Percentiles rank a stretch among this genome's conserved stretches.
Evolutionary conservation across 2,888 invertebrate genomes (phyloP).

Genomic region (Lithophane leautieri): DNA sequence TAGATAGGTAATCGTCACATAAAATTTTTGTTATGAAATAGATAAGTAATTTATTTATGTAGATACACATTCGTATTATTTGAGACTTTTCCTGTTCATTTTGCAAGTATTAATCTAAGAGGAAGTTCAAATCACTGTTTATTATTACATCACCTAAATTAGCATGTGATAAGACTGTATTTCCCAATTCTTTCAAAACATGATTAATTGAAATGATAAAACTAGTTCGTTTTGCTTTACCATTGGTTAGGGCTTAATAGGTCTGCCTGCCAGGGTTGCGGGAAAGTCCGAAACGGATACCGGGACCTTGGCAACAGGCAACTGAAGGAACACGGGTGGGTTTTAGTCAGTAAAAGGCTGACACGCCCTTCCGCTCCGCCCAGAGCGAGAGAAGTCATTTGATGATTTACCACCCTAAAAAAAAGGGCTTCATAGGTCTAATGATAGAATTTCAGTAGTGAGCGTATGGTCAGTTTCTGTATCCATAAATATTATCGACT

Average conservation of each 20-base stretch:
- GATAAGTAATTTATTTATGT: background rate
- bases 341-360: too few species aligned
- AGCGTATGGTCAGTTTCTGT: background rate
- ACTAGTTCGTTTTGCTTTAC: background rate
- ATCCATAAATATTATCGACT: background rate
- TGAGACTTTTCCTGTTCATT: conserved; percentile 31
- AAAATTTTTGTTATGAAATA: conserved; percentile 3
- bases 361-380: too few species aligned
- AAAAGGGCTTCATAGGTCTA: background rate
- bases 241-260: background rate
- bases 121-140: conserved; percentile 11
- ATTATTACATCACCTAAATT: background rate
- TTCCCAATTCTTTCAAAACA: background rate
- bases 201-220: background rate
- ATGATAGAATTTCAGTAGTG: too few species aligned
- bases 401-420: too few species aligned
- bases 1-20: background rate
- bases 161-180: background rate
- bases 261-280: too few species aligned
- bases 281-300: too few species aligned
- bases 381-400: too few species aligned
- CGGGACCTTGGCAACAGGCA: too few species aligned
- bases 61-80: background rate
- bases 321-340: too few species aligned
- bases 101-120: conserved; percentile 3